Conservation (phyloP, 2,797 vertebrate genomes). For the Linurgus olivaceus region DNA sequence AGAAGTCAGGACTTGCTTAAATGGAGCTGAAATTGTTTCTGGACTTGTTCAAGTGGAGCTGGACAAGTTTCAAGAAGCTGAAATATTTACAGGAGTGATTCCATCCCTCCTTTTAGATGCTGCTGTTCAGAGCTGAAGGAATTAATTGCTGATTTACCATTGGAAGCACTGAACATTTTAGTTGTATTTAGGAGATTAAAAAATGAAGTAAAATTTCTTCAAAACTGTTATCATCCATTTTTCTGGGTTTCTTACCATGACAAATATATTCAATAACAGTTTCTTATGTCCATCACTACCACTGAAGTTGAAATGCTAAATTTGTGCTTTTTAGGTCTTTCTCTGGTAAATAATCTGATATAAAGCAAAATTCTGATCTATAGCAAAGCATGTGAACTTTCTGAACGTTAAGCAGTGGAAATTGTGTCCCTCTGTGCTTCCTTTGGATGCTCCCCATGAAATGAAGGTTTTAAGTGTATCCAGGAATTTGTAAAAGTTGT, state of each 20-base stretch:
- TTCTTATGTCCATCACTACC: neutral
- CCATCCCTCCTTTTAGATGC: neutral
- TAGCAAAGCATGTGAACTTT: neutral
- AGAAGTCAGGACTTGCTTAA: neutral
- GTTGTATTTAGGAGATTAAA: neutral
- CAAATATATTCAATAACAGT: neutral
- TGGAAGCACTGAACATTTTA: neutral
- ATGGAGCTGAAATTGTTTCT: neutral
- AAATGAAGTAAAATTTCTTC: neutral
- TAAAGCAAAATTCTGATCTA: neutral
- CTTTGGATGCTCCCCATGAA: neutral
- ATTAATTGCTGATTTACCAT: neutral
- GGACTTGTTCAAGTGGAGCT: neutral
- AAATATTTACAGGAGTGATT: neutral
- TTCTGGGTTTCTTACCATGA: neutral
- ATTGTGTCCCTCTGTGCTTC: neutral
- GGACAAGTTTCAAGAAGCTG: neutral
- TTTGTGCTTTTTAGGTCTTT: neutral
- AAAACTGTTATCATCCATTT: neutral
- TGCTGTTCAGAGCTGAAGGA: neutral
- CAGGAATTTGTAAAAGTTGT: neutral
- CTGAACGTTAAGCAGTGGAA: neutral
- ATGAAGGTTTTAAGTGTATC: neutral
- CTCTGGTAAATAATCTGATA: neutral
- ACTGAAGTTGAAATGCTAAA: neutral